Evolutionary conservation across 2,113 vertebrate genomes (phyloP).

Genomic region (Oxygymnocypris stewartii): DNA sequence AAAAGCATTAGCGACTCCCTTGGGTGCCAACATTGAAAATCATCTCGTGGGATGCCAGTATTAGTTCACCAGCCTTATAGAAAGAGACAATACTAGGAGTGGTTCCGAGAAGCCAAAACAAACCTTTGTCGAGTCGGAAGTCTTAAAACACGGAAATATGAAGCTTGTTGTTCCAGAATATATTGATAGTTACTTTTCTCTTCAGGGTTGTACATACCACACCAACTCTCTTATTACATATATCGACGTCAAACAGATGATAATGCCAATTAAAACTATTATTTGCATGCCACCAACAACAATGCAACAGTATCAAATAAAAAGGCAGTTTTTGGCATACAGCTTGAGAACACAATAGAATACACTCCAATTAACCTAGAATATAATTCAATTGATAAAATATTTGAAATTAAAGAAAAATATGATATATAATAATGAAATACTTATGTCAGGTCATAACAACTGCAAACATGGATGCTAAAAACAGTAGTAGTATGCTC

Average conservation of each 20-base stretch:
- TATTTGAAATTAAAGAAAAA: not conserved
- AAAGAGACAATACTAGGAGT: conserved; percentile 37
- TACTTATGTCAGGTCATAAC: not conserved
- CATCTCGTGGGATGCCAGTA: conserved; percentile 15
- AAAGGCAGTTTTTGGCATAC: not conserved
- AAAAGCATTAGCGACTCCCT: not conserved
- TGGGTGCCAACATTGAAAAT: not conserved
- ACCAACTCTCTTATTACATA: not conserved
- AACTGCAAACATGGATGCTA: not conserved
- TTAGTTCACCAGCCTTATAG: not conserved
- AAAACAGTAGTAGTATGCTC: not conserved
- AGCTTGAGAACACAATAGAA: not conserved
- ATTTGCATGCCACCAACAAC: not conserved
- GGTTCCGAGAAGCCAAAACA: conserved; percentile 11
- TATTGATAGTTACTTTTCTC: not conserved
- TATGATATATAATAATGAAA: not conserved
- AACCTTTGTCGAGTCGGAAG: not conserved
- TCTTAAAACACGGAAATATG: not conserved
- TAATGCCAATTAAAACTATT: conserved; percentile 3
- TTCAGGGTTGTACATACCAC: not conserved
- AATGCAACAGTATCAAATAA: not conserved
- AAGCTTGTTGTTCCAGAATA: not conserved
- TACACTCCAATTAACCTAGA: not conserved
- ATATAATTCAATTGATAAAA: not conserved
- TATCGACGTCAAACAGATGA: not conserved